Base-by-base conservation (phyloP, 2,113 vertebrate species). In the Rhegmatorhina hoffmannsi region DNA sequence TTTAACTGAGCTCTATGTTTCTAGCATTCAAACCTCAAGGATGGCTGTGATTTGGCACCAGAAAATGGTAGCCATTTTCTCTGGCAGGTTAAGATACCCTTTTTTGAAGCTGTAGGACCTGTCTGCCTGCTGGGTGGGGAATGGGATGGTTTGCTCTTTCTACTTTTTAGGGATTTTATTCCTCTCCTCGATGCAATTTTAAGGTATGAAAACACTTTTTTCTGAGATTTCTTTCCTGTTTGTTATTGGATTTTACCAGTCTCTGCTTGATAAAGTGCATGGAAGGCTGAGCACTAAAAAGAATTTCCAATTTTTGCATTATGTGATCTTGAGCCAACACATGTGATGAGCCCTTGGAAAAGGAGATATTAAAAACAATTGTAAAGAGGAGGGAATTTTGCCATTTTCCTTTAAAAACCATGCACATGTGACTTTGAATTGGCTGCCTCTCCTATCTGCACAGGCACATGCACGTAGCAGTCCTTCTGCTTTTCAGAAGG, bases 291-390 rank as follows among this genome's bases (percentile, higher is more conserved):
- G 79, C 40, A 55, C 64, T 77, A 55, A 1, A 43, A 94, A 84
- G 56, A 84, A 93, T 87, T 92, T 67, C n/a, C 47, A 89, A 52
- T 78, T 83, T 85, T 82, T 93, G 40, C 60, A 76, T 90, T 92
- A 84, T 82, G 60, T 72, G 69, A 94, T 89, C 62, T 92, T 49
- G 17, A 92, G 79, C 89, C 91, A 93, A 78, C 53, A 64, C 75
- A 62, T 43, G 52, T 1, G 14, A 96, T 56, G 56, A 92, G 64
- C 44, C 58, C 50, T 87, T 84, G 87, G 86, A 92, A 96, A 77
- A 44, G 46, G 62, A 87, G 92, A 85, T 87, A 93, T 28, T 84
- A 69, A 72, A 94, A 96, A 83, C 34, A 66, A 87, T 38, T 86
- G 55, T 62, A 86, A 87, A 87, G 66, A 85, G 55, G 66, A 72